These are phyloP conservation scores for Micronisus gabar DNA, from an alignment of 2,113 vertebrate species.

Conservation along the genomic window DNA sequence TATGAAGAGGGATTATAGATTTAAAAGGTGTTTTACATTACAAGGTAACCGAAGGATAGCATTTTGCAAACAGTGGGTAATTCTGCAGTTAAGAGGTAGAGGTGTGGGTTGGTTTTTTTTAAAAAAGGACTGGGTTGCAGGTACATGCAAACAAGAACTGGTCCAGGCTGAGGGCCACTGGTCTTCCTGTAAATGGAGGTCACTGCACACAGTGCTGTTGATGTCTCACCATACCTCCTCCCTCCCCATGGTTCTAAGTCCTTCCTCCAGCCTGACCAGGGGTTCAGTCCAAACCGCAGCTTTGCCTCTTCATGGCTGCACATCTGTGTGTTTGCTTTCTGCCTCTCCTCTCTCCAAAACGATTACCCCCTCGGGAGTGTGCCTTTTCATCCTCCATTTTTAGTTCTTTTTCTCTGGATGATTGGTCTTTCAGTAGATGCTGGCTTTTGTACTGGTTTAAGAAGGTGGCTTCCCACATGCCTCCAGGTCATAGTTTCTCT, in stretches of 20 bases:
- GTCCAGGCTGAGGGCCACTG: not conserved
- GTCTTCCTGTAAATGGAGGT: not conserved
- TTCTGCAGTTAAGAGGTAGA: not conserved
- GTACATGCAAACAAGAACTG: not conserved
- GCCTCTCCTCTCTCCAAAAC: not conserved
- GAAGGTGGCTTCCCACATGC: not conserved
- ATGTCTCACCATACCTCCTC: accelerated
- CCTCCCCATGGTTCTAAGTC: not conserved
- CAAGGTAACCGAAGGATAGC: not conserved
- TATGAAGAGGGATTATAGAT: not conserved
- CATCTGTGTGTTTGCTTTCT: not conserved
- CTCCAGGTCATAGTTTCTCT: not conserved
- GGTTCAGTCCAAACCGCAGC: not conserved
- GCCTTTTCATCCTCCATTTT: not conserved
- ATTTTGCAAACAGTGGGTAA: not conserved
- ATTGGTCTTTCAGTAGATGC: not conserved
- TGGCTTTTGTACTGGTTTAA: not conserved
- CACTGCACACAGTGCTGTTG: not conserved
- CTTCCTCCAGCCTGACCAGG: not conserved
- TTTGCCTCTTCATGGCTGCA: not conserved
- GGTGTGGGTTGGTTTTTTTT: too few species aligned
- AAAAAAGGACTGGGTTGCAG: too few species aligned
- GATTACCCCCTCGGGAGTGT: accelerated
- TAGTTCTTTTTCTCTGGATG: not conserved
- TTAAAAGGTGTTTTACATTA: not conserved